Evolutionary conservation across 2,113 vertebrate genomes (phyloP).

Genomic region (Hyla sarda): DNA sequence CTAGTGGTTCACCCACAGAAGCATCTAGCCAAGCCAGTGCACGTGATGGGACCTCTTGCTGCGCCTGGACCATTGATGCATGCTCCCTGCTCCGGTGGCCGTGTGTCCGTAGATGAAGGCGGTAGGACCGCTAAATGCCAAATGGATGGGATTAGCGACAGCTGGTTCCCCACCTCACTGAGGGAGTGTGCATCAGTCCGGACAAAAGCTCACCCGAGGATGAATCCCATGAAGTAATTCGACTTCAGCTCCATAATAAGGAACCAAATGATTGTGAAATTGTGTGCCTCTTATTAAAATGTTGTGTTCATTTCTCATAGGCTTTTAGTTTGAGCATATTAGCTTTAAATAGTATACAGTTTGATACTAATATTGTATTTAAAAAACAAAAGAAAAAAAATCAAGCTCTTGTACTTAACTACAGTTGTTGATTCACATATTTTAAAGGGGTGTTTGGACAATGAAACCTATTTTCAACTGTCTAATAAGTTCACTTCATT

Average conservation of each 20-base stretch:
- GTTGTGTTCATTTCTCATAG: not conserved
- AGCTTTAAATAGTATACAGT: too few species aligned
- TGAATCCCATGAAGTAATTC: slow-evolving; percentile 53
- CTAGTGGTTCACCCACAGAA: slow-evolving; percentile 81
- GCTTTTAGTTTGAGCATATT: not conserved
- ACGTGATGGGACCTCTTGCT: slow-evolving; percentile 86
- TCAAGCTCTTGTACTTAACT: not conserved
- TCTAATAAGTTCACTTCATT: too few species aligned
- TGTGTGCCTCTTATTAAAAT: not conserved
- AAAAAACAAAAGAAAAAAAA: too few species aligned
- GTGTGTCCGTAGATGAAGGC: slow-evolving; percentile 80
- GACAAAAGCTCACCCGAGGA: slow-evolving; percentile 64
- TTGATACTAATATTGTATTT: too few species aligned
- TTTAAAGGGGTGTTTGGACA: too few species aligned
- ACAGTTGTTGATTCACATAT: not conserved
- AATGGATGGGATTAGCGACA: slow-evolving; percentile 87
- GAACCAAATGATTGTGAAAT: slow-evolving; percentile 3
- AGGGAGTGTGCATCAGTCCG: slow-evolving; percentile 90
- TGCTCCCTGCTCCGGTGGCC: slow-evolving; percentile 88
- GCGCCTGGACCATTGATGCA: slow-evolving; percentile 87
- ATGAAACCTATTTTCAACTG: too few species aligned
- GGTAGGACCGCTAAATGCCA: slow-evolving; percentile 87
- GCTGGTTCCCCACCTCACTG: slow-evolving; percentile 85
- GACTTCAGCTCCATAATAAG: slow-evolving; percentile 5
- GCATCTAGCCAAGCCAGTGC: slow-evolving; percentile 82